Percentiles rank a stretch among this genome's conserved stretches.
Conservation (phyloP, 53 echinoderm and acorn worm genomes). For the Arbacia lixula region DNA sequence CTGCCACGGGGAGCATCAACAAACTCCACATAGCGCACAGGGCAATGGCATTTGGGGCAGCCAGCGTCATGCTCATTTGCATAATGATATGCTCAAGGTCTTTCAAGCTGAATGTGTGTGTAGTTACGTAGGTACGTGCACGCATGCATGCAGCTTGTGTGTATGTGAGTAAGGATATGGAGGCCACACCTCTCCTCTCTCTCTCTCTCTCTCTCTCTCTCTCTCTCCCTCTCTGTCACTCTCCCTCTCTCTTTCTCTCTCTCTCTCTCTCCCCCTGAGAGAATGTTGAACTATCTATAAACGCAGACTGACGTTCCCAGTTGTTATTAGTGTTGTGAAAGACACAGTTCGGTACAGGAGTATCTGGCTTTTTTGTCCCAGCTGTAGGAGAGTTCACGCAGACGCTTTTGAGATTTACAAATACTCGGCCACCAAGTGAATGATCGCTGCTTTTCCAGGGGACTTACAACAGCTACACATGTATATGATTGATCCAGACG, state of each 20-base stretch:
- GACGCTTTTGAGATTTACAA: not conserved
- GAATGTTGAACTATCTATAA: constrained; percentile 45
- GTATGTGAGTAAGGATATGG: not conserved
- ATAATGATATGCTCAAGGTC: constrained; percentile 48
- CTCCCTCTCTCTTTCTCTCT: not conserved
- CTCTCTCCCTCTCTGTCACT: constrained; percentile 10
- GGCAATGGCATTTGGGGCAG: constrained; percentile 56
- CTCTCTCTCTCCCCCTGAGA: not conserved
- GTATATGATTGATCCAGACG: too few species aligned
- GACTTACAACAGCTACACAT: too few species aligned
- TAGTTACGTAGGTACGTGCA: not conserved
- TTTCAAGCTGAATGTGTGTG: constrained; percentile 6
- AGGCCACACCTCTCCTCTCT: constrained; percentile 31
- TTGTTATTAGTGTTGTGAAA: constrained; percentile 18
- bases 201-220: constrained; percentile 6
- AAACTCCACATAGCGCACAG: constrained; percentile 52
- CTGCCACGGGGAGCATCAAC: constrained; percentile 14
- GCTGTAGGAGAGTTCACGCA: not conserved
- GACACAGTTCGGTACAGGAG: not conserved
- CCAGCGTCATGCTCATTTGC: constrained; percentile 30
- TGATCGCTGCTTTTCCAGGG: too few species aligned
- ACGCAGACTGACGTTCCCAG: constrained; percentile 12
- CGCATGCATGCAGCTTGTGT: constrained; percentile 7
- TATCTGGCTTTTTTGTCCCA: not conserved
- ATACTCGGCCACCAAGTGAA: too few species aligned